Evolutionary conservation across 2,797 vertebrate genomes (phyloP), one percentile per base, ranked within the genome.

Genomic region (Rhinophrynus dorsalis): DNA sequence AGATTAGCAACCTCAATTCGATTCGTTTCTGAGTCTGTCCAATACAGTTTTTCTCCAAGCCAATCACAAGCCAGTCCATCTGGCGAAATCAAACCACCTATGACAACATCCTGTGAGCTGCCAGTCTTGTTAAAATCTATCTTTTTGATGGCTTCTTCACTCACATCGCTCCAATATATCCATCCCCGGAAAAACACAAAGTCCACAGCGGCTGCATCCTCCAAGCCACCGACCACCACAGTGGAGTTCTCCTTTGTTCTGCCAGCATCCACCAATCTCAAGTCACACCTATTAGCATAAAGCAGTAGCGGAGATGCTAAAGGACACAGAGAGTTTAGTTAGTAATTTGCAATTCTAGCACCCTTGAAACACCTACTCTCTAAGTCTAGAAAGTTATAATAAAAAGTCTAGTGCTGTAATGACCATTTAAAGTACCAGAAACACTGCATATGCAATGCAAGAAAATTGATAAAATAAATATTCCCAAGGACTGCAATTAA

Each of bases 111-210:
- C 79, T 95, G 92, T 1, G 89, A 75, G 2, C 80, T 84, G 51
- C 89, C 90, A 0, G 93, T 93, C 51, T 80, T 89, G 75, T 97
- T 97, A 79, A 94, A 92, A 35, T 90, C 83, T 1, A 94, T 95
- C 74, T 94, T 82, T 76, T 98, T 97, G 80, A 99, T 98, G 79
- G 96, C 93, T 81, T 98, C 97, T 83, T 99, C 97, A 15, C 96
- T 98, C 71, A 98, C 96, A 4, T 98, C 97, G 58, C 95, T 99
- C 97, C 97, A 99, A 83, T 97, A 99, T 74, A 99, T 93, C 77
- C 96, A 83, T 6, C 93, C 91, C 72, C 81, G 88, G 1, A 87
- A 74, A 80, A 92, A 98, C 7, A 96, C 86, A 1, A 94, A 99
- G 87, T 99, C 97, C 90, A 99, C 94, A 0, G 97, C 97, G 0